Conservation (phyloP, 2,888 invertebrate genomes). For the Drosophila pseudotalamancana region DNA sequence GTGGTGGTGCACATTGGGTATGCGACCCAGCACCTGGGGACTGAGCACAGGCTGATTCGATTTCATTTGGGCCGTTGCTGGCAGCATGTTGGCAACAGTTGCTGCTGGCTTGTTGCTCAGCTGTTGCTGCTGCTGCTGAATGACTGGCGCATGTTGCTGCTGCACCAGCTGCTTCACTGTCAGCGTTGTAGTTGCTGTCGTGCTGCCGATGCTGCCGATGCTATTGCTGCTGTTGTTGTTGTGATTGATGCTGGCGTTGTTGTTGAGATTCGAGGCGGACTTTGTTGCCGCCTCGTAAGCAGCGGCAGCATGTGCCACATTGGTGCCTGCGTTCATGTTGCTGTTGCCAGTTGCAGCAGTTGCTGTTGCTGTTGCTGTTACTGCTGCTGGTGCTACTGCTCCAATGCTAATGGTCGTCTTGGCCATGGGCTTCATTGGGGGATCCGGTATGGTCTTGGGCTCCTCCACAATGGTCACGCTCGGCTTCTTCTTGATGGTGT, state of each 20-base stretch:
- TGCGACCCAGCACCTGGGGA: constrained; percentile 74
- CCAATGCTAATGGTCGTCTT: constrained; percentile 75
- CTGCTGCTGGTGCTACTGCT: constrained; percentile 23
- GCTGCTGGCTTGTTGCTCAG: constrained; percentile 52
- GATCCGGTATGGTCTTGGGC: constrained; percentile 76
- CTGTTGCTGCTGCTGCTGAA: constrained; percentile 83
- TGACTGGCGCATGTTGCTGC: constrained; percentile 80
- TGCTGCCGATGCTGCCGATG: too few species aligned
- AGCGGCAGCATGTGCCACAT: constrained; percentile 70
- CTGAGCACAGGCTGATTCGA: constrained; percentile 49
- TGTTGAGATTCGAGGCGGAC: constrained; percentile 39
- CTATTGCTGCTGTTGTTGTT: constrained; percentile 46
- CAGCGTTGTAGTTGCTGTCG: constrained; percentile 66
- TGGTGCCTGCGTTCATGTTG: constrained; percentile 40
- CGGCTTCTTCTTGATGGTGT: constrained; percentile 84
- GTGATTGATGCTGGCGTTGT: constrained; percentile 42
- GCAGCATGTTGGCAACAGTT: constrained; percentile 17
- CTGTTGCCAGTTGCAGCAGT: constrained; percentile 5
- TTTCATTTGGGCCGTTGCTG: constrained; percentile 38
- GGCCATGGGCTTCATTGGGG: constrained; percentile 52
- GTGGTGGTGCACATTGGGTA: constrained; percentile 71
- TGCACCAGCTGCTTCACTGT: constrained; percentile 82
- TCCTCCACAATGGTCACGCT: constrained; percentile 81
- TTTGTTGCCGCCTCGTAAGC: constrained; percentile 68
- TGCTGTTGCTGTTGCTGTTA: constrained; percentile 19